phyloP scores from a whole-genome alignment of 2,888 invertebrate species.

The Pterostichus niger region DNA sequence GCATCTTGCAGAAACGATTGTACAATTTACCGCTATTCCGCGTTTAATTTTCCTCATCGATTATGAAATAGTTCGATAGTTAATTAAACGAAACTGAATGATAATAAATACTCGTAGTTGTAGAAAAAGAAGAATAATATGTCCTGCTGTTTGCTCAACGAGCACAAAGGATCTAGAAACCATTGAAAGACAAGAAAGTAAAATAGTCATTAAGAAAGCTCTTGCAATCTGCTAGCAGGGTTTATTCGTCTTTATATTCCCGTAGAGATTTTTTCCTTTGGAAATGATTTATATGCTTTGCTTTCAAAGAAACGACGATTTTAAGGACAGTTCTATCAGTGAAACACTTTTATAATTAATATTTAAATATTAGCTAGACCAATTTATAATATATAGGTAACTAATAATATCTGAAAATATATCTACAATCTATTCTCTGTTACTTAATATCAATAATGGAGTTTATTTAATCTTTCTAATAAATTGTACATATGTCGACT shows the following conservation, averaged over 20 bases:
- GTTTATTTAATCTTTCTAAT: too few relatives aligned
- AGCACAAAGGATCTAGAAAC: slow-evolving; percentile 23
- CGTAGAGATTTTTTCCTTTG: slow-evolving; percentile 8
- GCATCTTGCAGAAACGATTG: neutral
- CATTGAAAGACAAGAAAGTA: slow-evolving; percentile 64
- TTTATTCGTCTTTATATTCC: slow-evolving; percentile 56
- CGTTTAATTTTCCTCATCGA: slow-evolving; percentile 1
- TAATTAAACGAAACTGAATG: slow-evolving; percentile 58
- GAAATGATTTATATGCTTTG: slow-evolving; percentile 36
- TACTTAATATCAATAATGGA: too few relatives aligned
- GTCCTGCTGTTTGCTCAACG: slow-evolving; percentile 26
- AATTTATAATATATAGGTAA: too few relatives aligned
- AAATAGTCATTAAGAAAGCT: slow-evolving; percentile 66
- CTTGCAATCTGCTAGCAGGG: slow-evolving; percentile 57
- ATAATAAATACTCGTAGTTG: slow-evolving; percentile 54
- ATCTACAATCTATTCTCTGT: too few relatives aligned
- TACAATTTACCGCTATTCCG: neutral
- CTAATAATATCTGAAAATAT: too few relatives aligned
- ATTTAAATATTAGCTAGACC: too few relatives aligned
- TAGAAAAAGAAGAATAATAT: slow-evolving; percentile 35
- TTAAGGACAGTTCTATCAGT: neutral
- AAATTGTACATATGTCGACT: too few relatives aligned
- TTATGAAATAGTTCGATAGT: slow-evolving; percentile 8
- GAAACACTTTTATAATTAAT: neutral
- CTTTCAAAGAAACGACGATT: slow-evolving; percentile 10